Conservation (phyloP, 2,888 invertebrate species). For the Beris chalybata region DNA sequence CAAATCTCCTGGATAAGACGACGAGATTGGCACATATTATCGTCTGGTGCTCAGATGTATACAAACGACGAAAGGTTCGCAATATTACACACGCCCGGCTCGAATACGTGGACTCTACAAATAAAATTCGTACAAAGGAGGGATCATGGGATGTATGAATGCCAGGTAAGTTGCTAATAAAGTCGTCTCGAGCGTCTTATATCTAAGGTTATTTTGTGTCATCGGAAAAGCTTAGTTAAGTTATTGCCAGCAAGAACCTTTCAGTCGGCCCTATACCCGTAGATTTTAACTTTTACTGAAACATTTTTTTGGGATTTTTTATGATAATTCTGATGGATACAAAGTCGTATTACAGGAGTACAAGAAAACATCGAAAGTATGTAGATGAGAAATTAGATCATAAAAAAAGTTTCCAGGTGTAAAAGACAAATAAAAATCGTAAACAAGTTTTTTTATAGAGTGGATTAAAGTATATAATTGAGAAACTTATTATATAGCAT, state of each 20-base stretch:
- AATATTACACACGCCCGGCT: conserved; percentile 82
- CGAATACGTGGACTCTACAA: conserved; percentile 92
- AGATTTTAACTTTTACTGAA: conserved; percentile 19
- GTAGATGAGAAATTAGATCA: conserved; percentile 19
- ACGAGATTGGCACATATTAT: conserved; percentile 91
- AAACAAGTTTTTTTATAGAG: no score
- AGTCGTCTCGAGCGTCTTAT: not conserved
- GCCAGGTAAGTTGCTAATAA: conserved; percentile 68
- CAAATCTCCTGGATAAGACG: conserved; percentile 92
- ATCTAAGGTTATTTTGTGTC: not conserved
- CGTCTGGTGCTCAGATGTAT: conserved; percentile 86
- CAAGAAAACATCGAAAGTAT: conserved; percentile 17
- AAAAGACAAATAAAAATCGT: no score
- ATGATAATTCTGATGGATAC: not conserved
- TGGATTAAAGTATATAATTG: no score
- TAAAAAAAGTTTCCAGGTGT: conserved; percentile 6
- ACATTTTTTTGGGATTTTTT: conserved; percentile 1
- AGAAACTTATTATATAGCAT: no score
- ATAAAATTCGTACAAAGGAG: conserved; percentile 92
- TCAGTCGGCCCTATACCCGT: not conserved
- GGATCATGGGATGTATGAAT: conserved; percentile 92
- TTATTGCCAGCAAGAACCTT: conserved; percentile 21
- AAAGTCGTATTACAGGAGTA: conserved; percentile 17
- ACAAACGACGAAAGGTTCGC: conserved; percentile 86
- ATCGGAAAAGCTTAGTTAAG: conserved; percentile 21